Evolutionary conservation across 1,140 invertebrate species (phyloP).

Genomic region (Metopolophium dirhodum): DNA sequence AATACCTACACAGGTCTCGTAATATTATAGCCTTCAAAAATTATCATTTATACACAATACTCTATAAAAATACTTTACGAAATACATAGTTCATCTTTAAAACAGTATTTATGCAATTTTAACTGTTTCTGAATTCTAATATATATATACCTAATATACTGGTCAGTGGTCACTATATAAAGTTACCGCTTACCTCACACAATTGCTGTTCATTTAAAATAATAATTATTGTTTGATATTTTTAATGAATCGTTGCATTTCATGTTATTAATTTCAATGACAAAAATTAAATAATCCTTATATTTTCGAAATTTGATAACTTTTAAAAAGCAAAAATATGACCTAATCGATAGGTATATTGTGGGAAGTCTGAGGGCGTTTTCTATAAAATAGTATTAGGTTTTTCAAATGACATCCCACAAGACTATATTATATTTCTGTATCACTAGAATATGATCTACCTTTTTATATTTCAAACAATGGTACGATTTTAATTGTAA

Average conservation of each 20-base stretch:
- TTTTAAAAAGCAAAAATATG: background rate
- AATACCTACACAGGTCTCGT: background rate
- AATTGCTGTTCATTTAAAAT: background rate
- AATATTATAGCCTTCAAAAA: background rate
- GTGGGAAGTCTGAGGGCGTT: background rate
- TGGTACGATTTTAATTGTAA: background rate
- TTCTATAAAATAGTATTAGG: background rate
- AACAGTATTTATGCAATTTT: background rate
- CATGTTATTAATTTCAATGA: background rate
- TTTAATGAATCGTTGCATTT: background rate
- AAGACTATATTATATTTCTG: background rate
- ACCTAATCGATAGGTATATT: background rate
- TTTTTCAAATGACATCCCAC: conserved; percentile 16
- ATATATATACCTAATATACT: background rate
- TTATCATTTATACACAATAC: conserved; percentile 14
- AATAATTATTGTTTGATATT: background rate
- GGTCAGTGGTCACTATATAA: background rate
- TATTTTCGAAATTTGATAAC: background rate
- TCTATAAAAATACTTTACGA: background rate
- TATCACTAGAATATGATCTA: conserved; percentile 1
- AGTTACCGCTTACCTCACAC: background rate
- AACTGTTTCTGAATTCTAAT: background rate
- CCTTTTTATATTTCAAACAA: background rate
- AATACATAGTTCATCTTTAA: background rate
- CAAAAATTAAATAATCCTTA: background rate